Base-by-base conservation (phyloP, 2,113 vertebrate species). In the Raja brachyura region DNA sequence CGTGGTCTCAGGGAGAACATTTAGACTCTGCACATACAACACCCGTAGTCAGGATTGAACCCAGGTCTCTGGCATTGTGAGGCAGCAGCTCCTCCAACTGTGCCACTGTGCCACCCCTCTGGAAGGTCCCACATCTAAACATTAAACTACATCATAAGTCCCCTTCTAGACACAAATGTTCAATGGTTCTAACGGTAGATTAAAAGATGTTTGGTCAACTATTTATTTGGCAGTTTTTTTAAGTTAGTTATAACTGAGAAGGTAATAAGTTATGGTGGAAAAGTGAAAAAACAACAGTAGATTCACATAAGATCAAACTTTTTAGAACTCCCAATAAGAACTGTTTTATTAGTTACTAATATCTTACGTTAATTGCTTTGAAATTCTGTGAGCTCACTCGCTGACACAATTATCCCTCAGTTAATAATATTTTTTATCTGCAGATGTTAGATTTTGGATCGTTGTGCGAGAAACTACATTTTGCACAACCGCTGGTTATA, bases 261-360 rank as follows among this genome's bases (percentile, higher is more conserved):
- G 18, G 68, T 1, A 73, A 73, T 73, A 22, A 28, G 11, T 14
- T 68, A 73, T 54, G 8, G 66, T 22, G 33, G 68, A 31, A 22
- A 54, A 74, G 20, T 31, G 33, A 22, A 74, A 73, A 9, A 48
- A 73, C 6, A 70, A 39, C 39, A 73, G 33, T 90, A 68, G 68
- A 39, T 90, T 88, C 16, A 73, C 4, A 92, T 39, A 92, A 92
- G 22, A 14, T 20, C 6, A 28, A 92, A 20, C 8, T 70, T 68
- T 31, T 39, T 66, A 11, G 22, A 39, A 33, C 6, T 31, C 14
- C 8, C 86, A 90, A 31, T 92, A 13, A 92, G 70, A 92, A 63
- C 0, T 66, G 13, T 18, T 88, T 28, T 61, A 63, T 68, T 73
- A 92, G 70, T 92, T 92, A 90, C 39, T 90, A 39, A 90, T 90